phyloP scores from a whole-genome alignment of 2,113 vertebrate genomes.

The Syngnathus typhle region DNA sequence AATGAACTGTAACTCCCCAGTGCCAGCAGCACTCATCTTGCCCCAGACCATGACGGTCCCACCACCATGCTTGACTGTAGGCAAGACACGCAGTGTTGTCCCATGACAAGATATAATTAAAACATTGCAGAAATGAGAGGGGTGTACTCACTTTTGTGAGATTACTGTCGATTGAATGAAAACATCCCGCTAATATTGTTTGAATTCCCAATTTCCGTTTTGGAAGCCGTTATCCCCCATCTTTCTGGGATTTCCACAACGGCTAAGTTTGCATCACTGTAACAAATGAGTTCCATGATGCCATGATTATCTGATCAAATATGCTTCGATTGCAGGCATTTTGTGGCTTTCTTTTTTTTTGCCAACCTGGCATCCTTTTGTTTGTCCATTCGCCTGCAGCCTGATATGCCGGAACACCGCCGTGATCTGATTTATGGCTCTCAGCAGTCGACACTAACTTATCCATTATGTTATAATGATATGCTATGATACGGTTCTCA shows the following conservation, averaged over 20 bases:
- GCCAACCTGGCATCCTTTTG: conserved; percentile 15
- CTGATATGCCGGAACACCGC: conserved; percentile 35
- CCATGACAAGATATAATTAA: too few relatives aligned
- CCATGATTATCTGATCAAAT: conserved; percentile 12
- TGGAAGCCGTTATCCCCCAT: background rate
- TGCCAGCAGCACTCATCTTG: too few relatives aligned
- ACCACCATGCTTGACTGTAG: too few relatives aligned
- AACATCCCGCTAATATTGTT: background rate
- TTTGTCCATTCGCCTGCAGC: conserved; percentile 22
- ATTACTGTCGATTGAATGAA: background rate
- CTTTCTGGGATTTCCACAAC: background rate
- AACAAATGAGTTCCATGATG: conserved; percentile 15
- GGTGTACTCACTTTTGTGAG: too few relatives aligned
- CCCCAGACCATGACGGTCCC: too few relatives aligned
- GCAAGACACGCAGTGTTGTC: too few relatives aligned
- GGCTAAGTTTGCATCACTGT: conserved; percentile 5
- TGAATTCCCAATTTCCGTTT: conserved; percentile 1
- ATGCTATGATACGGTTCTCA: conserved; percentile 43
- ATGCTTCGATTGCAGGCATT: conserved; percentile 31
- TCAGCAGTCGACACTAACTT: conserved; percentile 40
- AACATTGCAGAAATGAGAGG: too few relatives aligned
- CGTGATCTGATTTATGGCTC: conserved; percentile 54
- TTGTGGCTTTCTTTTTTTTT: conserved; percentile 43
- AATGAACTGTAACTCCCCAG: too few relatives aligned
- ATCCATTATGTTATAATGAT: conserved; percentile 32